Conservation (phyloP, 1,140 invertebrate genomes). For the Grapholita molesta region DNA sequence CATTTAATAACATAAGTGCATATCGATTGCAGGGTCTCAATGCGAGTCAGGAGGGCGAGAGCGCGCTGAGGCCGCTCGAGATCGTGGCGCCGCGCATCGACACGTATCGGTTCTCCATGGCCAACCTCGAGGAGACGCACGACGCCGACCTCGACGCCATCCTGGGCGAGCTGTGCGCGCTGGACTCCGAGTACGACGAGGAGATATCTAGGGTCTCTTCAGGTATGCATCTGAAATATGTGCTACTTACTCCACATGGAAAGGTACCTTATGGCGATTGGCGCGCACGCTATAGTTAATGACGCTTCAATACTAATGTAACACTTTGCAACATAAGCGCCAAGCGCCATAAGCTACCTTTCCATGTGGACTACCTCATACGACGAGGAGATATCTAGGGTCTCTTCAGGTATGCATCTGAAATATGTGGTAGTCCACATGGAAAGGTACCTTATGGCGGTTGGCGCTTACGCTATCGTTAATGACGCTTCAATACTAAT, state of each 20-base stretch:
- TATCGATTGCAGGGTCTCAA: slow-evolving; percentile 57
- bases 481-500: no score
- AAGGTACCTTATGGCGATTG: not conserved
- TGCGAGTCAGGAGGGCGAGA: slow-evolving; percentile 39
- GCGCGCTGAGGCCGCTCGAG: slow-evolving; percentile 58
- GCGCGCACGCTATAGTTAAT: no score
- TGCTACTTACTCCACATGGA: not conserved
- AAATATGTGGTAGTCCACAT: no score
- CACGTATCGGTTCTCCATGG: slow-evolving; percentile 94
- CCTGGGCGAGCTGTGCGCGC: slow-evolving; percentile 93
- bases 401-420: no score
- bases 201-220: slow-evolving; percentile 76
- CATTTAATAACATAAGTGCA: not conserved
- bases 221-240: slow-evolving; percentile 36
- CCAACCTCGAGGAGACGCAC: slow-evolving; percentile 95
- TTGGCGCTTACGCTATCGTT: no score
- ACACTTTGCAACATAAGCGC: no score
- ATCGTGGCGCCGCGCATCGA: slow-evolving; percentile 84
- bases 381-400: no score
- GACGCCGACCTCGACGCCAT: slow-evolving; percentile 98
- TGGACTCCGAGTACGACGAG: slow-evolving; percentile 89
- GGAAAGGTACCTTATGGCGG: no score
- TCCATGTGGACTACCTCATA: no score
- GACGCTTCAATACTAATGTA: no score
- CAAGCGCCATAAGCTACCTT: no score